A percentile compares a stretch with the other conserved stretches of the same genome.
Conservation (phyloP, 2,113 vertebrate species). For the Meles meles region DNA sequence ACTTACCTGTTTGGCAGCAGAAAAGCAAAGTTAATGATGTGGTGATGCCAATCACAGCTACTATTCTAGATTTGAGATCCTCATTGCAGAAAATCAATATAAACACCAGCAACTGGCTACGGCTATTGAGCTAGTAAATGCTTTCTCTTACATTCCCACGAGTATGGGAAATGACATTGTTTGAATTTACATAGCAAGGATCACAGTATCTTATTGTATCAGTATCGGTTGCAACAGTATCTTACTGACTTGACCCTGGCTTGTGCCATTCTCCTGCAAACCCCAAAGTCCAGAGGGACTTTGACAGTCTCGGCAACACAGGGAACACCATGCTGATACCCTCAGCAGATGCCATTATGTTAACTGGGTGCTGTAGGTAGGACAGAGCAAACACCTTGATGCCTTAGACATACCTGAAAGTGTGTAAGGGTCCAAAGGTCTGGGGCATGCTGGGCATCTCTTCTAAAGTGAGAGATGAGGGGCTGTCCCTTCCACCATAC, state of each 20-base stretch:
- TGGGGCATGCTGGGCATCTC: not conserved
- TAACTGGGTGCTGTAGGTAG: not conserved
- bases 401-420: not conserved
- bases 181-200: not conserved
- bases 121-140: not conserved
- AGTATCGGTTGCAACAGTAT: not conserved
- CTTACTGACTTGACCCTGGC: not conserved
- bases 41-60: not conserved
- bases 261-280: not conserved
- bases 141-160: not conserved
- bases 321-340: not conserved
- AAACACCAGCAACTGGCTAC: not conserved
- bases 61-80: not conserved
- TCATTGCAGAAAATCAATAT: not conserved
- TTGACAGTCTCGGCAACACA: not conserved
- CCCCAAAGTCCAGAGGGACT: not conserved
- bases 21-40: not conserved
- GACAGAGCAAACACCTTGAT: not conserved
- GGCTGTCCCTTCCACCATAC: not conserved
- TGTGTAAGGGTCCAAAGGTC: not conserved
- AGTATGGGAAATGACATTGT: not conserved
- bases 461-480: not conserved
- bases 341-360: not conserved
- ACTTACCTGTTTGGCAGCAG: not conserved
- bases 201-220: not conserved